A percentile compares a stretch with the other conserved stretches of the same genome.
These are phyloP conservation scores for Lasioglossum marginatum DNA, from an alignment of 2,888 invertebrate genomes.

Conservation along the genomic window DNA sequence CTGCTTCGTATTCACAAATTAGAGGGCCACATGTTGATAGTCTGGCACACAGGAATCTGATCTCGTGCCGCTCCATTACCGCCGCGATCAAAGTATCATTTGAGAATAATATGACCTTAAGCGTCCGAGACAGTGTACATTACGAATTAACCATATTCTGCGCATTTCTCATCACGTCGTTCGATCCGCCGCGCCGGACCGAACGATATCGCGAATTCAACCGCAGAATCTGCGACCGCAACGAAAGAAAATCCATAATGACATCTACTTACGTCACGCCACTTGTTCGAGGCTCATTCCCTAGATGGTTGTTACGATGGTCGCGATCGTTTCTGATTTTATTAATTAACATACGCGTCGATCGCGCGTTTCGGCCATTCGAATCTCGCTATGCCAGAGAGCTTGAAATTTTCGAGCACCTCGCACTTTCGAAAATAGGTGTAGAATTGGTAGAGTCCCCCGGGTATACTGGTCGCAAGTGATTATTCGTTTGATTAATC, in stretches of 20 bases:
- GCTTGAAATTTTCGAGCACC: background rate
- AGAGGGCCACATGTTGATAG: background rate
- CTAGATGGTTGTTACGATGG: constrained; percentile 1
- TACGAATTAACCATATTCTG: constrained; percentile 14
- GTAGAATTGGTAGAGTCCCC: background rate
- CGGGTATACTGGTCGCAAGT: no score
- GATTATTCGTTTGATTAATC: background rate
- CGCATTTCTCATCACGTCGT: constrained; percentile 13
- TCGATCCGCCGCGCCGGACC: constrained; percentile 12
- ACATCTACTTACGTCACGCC: constrained; percentile 47
- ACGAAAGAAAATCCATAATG: constrained; percentile 64
- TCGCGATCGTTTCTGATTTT: background rate
- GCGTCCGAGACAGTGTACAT: background rate
- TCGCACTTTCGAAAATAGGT: background rate
- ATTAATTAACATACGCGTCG: background rate
- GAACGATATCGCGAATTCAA: constrained; percentile 42
- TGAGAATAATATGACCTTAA: constrained; percentile 20
- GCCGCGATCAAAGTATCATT: background rate
- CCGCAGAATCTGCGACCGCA: constrained; percentile 58
- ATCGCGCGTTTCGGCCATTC: background rate
- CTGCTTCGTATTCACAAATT: background rate
- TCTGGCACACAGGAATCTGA: background rate
- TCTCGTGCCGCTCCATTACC: background rate
- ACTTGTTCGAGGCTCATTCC: constrained; percentile 41
- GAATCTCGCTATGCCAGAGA: background rate